Evolutionary conservation across 2,113 vertebrate genomes (phyloP).

Genomic region (Marmota monax): DNA sequence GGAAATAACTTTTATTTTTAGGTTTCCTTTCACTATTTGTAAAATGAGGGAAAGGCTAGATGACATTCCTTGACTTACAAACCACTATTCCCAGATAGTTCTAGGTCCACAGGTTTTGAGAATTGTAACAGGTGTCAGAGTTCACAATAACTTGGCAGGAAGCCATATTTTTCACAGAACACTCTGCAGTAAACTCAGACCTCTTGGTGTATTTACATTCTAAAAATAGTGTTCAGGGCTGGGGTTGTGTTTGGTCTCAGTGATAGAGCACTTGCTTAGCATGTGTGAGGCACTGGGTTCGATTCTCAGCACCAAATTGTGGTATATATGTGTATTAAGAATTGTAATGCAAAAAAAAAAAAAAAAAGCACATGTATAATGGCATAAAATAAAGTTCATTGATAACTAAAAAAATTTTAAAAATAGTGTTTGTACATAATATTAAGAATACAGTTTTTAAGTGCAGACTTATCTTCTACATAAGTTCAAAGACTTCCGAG

Average conservation of each 20-base stretch:
- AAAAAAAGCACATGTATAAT: too few species aligned
- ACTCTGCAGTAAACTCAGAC: neutral
- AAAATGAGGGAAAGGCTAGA: neutral
- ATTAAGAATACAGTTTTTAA: conserved; percentile 3
- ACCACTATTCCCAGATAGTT: neutral
- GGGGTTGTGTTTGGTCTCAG: too few species aligned
- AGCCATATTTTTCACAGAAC: neutral
- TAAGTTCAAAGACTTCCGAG: neutral
- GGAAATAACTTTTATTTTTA: neutral
- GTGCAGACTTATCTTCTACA: neutral
- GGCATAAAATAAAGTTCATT: too few species aligned
- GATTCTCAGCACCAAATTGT: too few species aligned
- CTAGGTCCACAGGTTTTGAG: neutral
- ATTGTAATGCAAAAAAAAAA: too few species aligned
- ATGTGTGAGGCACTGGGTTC: too few species aligned
- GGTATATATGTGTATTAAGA: too few species aligned
- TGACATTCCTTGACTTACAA: conserved; percentile 8
- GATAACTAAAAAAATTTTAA: neutral
- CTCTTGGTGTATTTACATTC: neutral
- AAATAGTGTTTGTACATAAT: neutral
- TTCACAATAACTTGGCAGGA: too few species aligned
- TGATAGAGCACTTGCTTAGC: too few species aligned
- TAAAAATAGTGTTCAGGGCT: neutral
- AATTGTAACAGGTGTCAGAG: neutral
- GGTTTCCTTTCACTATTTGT: neutral